These are phyloP conservation scores for Mohoua ochrocephala DNA, from an alignment of 2,113 vertebrate genomes.

Conservation along the genomic window DNA sequence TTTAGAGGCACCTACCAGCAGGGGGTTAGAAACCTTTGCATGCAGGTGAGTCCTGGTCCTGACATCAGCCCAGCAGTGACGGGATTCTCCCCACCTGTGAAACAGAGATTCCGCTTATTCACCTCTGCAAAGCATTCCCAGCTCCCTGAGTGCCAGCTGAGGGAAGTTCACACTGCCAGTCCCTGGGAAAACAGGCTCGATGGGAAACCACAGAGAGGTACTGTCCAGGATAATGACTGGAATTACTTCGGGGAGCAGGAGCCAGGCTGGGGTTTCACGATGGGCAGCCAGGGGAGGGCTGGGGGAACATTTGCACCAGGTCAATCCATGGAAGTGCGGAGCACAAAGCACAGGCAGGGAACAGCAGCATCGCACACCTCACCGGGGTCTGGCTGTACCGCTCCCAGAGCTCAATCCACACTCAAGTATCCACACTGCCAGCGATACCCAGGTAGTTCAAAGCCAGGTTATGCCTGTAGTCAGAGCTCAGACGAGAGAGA, in stretches of 20 bases:
- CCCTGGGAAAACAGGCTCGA: neutral
- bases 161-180: neutral
- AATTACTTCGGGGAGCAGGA: neutral
- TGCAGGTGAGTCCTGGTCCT: neutral
- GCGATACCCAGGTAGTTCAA: neutral
- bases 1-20: slow-evolving; percentile 48
- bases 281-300: neutral
- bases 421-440: neutral
- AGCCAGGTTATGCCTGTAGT: neutral
- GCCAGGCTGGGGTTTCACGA: neutral
- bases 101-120: neutral
- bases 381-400: fast-evolving
- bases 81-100: neutral
- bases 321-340: fast-evolving
- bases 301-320: neutral
- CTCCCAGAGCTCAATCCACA: neutral
- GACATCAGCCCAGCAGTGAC: neutral
- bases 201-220: neutral
- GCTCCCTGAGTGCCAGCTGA: neutral
- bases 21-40: neutral
- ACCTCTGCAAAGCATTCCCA: neutral
- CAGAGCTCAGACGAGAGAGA: neutral
- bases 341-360: neutral
- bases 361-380: neutral
- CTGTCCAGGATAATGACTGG: neutral